phyloP scores from a whole-genome alignment of 1,140 invertebrate species.

The Camponotus floridanus region DNA sequence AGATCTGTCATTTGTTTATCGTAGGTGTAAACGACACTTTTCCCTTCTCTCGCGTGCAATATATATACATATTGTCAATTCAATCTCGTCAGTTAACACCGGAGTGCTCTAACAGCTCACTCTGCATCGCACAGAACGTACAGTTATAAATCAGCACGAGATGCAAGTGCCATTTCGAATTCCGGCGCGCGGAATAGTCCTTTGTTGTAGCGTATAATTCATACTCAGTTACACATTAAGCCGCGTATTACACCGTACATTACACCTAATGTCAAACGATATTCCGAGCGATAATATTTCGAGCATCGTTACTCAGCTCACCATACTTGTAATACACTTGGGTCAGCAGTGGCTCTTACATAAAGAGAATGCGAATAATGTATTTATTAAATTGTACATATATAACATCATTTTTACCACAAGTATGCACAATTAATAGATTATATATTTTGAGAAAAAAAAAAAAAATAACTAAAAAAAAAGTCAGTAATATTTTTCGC shows the following conservation, averaged over 20 bases:
- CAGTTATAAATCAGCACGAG: conserved; percentile 59
- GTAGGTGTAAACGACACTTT: background rate
- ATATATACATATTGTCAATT: conserved; percentile 65
- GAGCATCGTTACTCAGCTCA: conserved; percentile 16
- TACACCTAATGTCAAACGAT: conserved; percentile 73
- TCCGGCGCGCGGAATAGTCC: conserved; percentile 59
- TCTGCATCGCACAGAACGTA: background rate
- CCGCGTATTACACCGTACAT: conserved; percentile 67
- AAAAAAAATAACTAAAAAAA: conserved; percentile 9
- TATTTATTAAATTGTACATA: conserved; percentile 5
- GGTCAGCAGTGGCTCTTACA: background rate
- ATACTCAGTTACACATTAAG: conserved; percentile 72
- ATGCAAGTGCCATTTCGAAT: conserved; percentile 70
- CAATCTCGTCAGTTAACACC: conserved; percentile 64
- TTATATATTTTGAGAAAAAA: background rate
- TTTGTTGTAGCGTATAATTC: conserved; percentile 71
- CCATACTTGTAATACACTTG: conserved; percentile 39
- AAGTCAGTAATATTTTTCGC: background rate
- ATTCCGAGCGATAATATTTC: conserved; percentile 24
- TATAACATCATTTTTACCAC: background rate
- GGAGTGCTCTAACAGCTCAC: conserved; percentile 44
- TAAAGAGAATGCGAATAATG: background rate
- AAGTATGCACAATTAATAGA: background rate
- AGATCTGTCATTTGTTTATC: conserved; percentile 23
- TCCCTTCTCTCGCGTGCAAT: background rate